A percentile compares a stretch with the other conserved stretches of the same genome.
Conservation (phyloP, 2,113 vertebrate genomes). For the Stegostoma tigrinum region DNA sequence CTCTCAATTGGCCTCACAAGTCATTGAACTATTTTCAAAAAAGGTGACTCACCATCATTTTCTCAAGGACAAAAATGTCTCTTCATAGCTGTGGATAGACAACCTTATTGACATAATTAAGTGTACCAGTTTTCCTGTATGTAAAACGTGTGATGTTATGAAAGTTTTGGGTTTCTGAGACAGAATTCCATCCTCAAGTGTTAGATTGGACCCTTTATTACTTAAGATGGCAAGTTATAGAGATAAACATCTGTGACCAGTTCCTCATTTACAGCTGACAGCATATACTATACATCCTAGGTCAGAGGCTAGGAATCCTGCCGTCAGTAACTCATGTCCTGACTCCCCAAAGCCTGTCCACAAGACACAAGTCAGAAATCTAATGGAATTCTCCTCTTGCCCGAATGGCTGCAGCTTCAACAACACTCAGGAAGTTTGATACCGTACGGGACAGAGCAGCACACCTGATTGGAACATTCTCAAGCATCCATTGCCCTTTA, state of each 20-base stretch:
- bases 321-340: not conserved
- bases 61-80: no score
- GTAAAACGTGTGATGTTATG: not conserved
- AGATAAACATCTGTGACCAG: not conserved
- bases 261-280: not conserved
- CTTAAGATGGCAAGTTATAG: not conserved
- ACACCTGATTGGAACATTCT: no score
- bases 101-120: not conserved
- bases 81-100: not conserved
- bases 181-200: not conserved
- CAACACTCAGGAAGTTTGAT: no score
- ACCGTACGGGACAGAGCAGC: no score
- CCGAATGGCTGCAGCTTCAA: no score
- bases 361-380: no score
- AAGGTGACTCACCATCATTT: no score
- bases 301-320: not conserved
- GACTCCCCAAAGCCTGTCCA: no score
- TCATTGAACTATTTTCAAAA: no score
- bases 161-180: not conserved
- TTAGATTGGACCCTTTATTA: not conserved
- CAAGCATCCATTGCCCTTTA: no score
- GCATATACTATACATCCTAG: not conserved
- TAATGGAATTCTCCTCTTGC: no score
- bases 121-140: not conserved
- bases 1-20: no score